These are phyloP conservation scores for Indri indri DNA, from an alignment of 2,113 vertebrate species.

Conservation along the genomic window DNA sequence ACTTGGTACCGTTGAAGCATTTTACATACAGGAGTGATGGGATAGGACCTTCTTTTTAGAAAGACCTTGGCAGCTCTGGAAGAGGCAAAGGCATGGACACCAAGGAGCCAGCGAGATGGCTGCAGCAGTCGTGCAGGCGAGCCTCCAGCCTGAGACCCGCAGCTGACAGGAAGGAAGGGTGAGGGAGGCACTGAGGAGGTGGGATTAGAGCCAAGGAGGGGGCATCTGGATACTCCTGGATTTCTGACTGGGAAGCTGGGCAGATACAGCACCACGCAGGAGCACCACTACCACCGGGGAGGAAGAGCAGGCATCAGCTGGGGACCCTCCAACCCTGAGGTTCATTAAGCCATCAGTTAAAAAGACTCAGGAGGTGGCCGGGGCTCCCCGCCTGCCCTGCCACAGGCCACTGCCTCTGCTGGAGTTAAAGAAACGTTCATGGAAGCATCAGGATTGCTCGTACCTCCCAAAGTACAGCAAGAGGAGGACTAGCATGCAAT, in stretches of 20 bases:
- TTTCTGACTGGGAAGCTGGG: neutral
- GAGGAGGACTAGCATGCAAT: constrained; percentile 63
- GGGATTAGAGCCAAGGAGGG: neutral
- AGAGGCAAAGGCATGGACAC: neutral
- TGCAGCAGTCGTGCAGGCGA: neutral
- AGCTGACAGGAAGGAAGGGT: neutral
- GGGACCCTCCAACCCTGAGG: neutral
- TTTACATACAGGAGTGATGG: neutral
- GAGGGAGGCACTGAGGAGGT: neutral
- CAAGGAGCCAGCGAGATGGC: neutral
- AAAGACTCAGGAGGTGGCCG: rapidly evolving
- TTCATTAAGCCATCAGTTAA: neutral
- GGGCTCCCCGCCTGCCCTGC: neutral
- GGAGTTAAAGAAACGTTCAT: constrained; percentile 24
- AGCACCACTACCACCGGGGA: neutral
- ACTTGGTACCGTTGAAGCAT: neutral
- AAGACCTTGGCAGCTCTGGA: neutral
- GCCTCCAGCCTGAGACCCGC: neutral
- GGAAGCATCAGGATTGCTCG: neutral
- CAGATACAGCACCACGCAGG: too few relatives aligned
- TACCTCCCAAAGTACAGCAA: constrained; percentile 22
- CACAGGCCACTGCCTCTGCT: constrained; percentile 56
- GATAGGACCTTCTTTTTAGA: neutral
- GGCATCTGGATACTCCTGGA: neutral
- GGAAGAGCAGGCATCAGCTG: neutral